phyloP scores from a whole-genome alignment of 2,888 invertebrate species.

The Hartigia nigra region DNA sequence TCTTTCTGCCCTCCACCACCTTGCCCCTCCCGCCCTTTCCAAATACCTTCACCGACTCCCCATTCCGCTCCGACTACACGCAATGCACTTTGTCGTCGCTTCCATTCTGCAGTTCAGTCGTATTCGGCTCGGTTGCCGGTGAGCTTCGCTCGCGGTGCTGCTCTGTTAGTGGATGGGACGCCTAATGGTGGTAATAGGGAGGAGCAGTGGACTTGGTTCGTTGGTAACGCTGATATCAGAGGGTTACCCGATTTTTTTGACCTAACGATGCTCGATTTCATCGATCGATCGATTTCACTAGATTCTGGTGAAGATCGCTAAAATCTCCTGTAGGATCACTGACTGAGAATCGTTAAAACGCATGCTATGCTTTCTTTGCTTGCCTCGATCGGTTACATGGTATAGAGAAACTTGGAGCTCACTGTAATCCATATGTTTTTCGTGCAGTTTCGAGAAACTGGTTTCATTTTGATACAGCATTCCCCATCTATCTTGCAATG shows the following conservation, averaged over 20 bases:
- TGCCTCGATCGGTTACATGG: not conserved
- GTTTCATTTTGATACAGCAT: not conserved
- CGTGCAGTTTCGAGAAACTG: not conserved
- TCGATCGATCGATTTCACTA: not conserved
- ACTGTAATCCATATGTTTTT: not conserved
- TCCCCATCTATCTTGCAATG: not conserved
- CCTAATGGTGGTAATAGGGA: not conserved
- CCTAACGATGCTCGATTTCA: not conserved
- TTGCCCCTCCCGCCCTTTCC: slow-evolving; percentile 9
- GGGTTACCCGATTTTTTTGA: not conserved
- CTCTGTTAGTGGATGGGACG: not conserved
- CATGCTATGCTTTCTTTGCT: not conserved
- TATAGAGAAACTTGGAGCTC: not conserved
- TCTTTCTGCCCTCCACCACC: slow-evolving; percentile 1
- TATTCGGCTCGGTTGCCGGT: slow-evolving; percentile 41
- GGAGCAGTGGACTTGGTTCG: not conserved
- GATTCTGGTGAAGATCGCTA: not conserved
- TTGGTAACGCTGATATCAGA: not conserved
- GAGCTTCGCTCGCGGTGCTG: slow-evolving; percentile 27
- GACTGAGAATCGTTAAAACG: not conserved
- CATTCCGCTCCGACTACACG: slow-evolving; percentile 31
- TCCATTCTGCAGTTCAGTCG: slow-evolving; percentile 43
- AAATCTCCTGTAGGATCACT: not conserved
- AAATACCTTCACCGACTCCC: not conserved
- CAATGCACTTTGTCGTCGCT: slow-evolving; percentile 46